phyloP scores from a whole-genome alignment of 2,113 vertebrate species.

The Festucalex cinctus region DNA sequence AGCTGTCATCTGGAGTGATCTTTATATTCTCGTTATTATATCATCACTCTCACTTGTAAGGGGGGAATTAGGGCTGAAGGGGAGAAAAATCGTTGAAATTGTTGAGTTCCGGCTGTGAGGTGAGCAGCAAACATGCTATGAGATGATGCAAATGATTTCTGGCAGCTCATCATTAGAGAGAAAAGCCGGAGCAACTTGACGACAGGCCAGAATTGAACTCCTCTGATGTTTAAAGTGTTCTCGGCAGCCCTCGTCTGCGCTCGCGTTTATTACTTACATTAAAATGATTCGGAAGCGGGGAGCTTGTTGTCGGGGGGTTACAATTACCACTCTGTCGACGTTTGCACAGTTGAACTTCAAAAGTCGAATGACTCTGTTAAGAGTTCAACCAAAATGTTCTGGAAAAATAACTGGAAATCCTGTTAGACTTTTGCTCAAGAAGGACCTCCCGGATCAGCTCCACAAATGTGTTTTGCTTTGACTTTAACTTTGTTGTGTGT shows the following conservation, averaged over 20 bases:
- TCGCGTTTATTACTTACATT: not conserved
- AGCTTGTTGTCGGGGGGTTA: not conserved
- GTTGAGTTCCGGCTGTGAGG: not conserved
- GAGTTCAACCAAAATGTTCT: too few relatives aligned
- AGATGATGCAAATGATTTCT: constrained; percentile 3
- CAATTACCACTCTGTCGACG: not conserved
- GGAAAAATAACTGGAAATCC: too few relatives aligned
- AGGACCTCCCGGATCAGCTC: too few relatives aligned
- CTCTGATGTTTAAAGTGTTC: not conserved
- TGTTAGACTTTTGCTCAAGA: too few relatives aligned
- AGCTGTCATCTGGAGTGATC: not conserved
- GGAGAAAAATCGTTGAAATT: not conserved
- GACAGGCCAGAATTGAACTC: constrained; percentile 1
- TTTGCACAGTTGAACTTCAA: too few relatives aligned
- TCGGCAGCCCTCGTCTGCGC: not conserved
- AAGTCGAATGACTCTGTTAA: too few relatives aligned
- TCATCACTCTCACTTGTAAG: not conserved
- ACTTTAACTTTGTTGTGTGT: too few relatives aligned
- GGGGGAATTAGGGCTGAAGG: not conserved
- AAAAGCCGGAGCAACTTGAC: not conserved
- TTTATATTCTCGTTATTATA: not conserved
- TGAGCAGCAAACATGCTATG: not conserved
- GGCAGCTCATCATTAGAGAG: constrained; percentile 2
- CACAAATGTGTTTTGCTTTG: too few relatives aligned
- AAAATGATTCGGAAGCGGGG: not conserved